Conservation (phyloP, 2,888 invertebrate species). For the Epinotia ramella region DNA sequence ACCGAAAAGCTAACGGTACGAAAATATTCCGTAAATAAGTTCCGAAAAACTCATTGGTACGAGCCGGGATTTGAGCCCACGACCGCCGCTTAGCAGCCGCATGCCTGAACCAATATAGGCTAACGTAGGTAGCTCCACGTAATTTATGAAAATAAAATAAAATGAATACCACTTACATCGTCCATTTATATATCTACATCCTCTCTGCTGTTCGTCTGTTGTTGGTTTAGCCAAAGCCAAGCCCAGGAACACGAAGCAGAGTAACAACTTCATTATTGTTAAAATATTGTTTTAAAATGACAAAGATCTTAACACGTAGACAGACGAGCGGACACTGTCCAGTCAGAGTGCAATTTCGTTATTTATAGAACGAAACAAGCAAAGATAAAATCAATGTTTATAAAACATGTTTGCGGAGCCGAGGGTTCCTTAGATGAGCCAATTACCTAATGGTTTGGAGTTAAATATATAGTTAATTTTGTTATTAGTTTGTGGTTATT, state of each 20-base stretch:
- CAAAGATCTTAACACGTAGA: slow-evolving; percentile 20
- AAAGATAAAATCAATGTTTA: slow-evolving; percentile 38
- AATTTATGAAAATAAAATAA: background rate
- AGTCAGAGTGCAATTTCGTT: background rate
- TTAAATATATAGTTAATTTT: background rate
- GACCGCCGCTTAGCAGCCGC: no score
- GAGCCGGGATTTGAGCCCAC: no score
- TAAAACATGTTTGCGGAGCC: slow-evolving; percentile 16
- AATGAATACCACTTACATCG: slow-evolving; percentile 59
- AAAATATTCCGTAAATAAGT: no score
- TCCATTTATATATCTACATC: slow-evolving; percentile 61
- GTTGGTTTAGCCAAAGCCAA: slow-evolving; percentile 48
- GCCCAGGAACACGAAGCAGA: slow-evolving; percentile 51
- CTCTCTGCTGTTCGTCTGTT: slow-evolving; percentile 50
- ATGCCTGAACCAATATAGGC: no score
- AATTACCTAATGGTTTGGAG: slow-evolving; percentile 21
- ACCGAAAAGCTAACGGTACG: no score
- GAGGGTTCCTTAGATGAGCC: slow-evolving; percentile 2
- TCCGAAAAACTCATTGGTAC: no score
- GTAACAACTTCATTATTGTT: slow-evolving; percentile 53
- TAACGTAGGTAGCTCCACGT: no score
- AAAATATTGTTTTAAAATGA: background rate
- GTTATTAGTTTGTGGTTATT: slow-evolving; percentile 6
- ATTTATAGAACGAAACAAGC: slow-evolving; percentile 15
- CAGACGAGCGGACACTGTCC: slow-evolving; percentile 26